phyloP scores from a whole-genome alignment of 1,140 invertebrate genomes.

The Sycophila sp. region DNA sequence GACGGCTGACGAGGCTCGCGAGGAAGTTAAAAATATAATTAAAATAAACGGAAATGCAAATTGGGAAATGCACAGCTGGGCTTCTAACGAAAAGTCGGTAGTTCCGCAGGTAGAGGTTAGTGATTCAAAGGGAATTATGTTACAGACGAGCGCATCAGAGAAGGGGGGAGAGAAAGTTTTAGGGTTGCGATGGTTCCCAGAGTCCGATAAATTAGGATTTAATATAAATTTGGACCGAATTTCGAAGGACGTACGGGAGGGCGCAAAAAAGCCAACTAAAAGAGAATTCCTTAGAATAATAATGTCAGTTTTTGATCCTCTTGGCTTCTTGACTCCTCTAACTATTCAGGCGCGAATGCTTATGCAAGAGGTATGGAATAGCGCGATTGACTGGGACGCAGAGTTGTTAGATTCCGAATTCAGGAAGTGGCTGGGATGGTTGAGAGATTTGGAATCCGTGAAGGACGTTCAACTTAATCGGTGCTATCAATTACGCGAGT shows the following conservation, averaged over 20 bases:
- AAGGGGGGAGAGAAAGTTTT: background rate
- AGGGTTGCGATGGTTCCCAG: background rate
- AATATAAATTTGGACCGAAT: background rate
- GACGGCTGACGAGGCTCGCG: too few species aligned
- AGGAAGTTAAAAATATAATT: slow-evolving; percentile 21
- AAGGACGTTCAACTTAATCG: background rate
- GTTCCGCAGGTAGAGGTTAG: background rate
- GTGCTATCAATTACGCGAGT: background rate
- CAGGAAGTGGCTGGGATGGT: slow-evolving; percentile 32
- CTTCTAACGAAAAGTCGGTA: background rate
- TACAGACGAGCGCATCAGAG: background rate
- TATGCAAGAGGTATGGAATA: slow-evolving; percentile 54
- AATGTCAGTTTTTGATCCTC: slow-evolving; percentile 53
- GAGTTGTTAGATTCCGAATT: background rate
- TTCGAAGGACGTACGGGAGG: background rate
- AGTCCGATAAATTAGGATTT: background rate
- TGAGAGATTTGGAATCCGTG: slow-evolving; percentile 14
- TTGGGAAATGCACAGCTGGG: background rate
- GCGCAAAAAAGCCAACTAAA: slow-evolving; percentile 44
- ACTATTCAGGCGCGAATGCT: slow-evolving; percentile 53
- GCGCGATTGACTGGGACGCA: slow-evolving; percentile 2
- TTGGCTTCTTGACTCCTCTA: slow-evolving; percentile 45
- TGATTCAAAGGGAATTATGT: too few species aligned
- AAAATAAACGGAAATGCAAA: background rate
- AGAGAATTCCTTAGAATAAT: slow-evolving; percentile 46